Conservation (phyloP, 2,888 invertebrate genomes). For the Tanytarsus gracilentus region DNA sequence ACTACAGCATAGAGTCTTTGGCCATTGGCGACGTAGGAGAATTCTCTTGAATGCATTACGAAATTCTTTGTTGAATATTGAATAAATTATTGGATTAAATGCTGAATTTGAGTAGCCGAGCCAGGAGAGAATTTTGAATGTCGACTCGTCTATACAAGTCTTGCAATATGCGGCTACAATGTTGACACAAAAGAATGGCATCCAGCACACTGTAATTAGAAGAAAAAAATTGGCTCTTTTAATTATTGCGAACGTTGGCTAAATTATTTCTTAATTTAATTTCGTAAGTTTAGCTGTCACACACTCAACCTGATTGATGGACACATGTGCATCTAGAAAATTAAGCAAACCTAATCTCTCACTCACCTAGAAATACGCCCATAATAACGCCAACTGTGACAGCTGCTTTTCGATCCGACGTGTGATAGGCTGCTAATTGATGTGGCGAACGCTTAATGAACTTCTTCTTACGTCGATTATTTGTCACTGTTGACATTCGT, state of each 20-base stretch:
- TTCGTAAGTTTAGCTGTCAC: no score
- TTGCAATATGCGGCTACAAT: slow-evolving; percentile 94
- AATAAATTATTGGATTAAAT: slow-evolving; percentile 95
- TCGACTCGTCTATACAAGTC: slow-evolving; percentile 84
- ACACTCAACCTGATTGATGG: no score
- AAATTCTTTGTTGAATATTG: slow-evolving; percentile 98
- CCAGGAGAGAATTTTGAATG: slow-evolving; percentile 81
- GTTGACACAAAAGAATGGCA: slow-evolving; percentile 97
- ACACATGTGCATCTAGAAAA: no score
- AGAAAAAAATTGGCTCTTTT: no score
- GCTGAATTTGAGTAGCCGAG: slow-evolving; percentile 96
- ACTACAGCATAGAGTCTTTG: slow-evolving; percentile 59
- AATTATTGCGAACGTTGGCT: no score
- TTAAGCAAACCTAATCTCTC: background rate
- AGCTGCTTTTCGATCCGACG: slow-evolving; percentile 97
- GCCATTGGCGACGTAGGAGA: slow-evolving; percentile 68
- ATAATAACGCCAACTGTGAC: slow-evolving; percentile 97
- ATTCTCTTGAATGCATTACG: slow-evolving; percentile 92
- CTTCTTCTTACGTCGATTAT: slow-evolving; percentile 18
- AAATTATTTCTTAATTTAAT: no score
- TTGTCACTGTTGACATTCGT: slow-evolving; percentile 32
- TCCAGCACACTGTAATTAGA: slow-evolving; percentile 70
- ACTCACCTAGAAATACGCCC: slow-evolving; percentile 76
- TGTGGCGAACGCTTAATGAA: slow-evolving; percentile 38
- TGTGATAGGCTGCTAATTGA: slow-evolving; percentile 55